A percentile compares a stretch with the other conserved stretches of the same genome.
Evolutionary conservation across 1,140 invertebrate genomes (phyloP).

Genomic region (Listronotus oregonensis): DNA sequence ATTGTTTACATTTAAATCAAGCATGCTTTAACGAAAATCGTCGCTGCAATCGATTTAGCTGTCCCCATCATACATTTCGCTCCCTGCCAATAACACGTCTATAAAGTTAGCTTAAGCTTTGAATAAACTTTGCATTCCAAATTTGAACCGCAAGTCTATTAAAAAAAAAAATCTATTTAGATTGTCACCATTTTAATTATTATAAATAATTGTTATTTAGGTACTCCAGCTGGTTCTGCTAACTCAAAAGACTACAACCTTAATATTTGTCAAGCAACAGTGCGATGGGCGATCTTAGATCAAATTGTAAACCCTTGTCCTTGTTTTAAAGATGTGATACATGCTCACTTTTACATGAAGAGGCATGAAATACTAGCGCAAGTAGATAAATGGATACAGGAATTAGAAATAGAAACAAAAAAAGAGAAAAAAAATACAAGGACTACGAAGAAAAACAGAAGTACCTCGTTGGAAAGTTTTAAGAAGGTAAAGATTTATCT

Average conservation of each 20-base stretch:
- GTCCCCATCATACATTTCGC: too few species aligned
- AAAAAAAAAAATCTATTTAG: too few species aligned
- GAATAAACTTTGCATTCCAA: too few species aligned
- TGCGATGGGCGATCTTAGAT: constrained; percentile 95
- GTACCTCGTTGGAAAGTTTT: constrained; percentile 48
- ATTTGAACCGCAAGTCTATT: too few species aligned
- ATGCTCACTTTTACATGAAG: constrained; percentile 94
- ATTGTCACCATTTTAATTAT: too few species aligned
- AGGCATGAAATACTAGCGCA: constrained; percentile 87
- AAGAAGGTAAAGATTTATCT: constrained; percentile 66
- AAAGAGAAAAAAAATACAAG: constrained; percentile 34
- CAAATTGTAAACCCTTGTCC: constrained; percentile 87
- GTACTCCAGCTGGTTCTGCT: constrained; percentile 84
- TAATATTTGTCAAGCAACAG: constrained; percentile 93
- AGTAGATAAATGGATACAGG: constrained; percentile 87
- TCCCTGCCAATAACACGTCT: too few species aligned
- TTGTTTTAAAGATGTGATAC: constrained; percentile 94
- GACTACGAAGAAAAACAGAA: constrained; percentile 33
- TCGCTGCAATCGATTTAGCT: too few species aligned
- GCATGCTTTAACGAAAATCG: too few species aligned
- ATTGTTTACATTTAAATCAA: too few species aligned
- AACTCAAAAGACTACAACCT: constrained; percentile 93
- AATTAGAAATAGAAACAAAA: constrained; percentile 54
- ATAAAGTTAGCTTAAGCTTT: too few species aligned
- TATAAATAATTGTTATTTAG: constrained; percentile 48